These are phyloP conservation scores for Pollenia labialis DNA, from an alignment of 2,888 invertebrate genomes.

Conservation along the genomic window DNA sequence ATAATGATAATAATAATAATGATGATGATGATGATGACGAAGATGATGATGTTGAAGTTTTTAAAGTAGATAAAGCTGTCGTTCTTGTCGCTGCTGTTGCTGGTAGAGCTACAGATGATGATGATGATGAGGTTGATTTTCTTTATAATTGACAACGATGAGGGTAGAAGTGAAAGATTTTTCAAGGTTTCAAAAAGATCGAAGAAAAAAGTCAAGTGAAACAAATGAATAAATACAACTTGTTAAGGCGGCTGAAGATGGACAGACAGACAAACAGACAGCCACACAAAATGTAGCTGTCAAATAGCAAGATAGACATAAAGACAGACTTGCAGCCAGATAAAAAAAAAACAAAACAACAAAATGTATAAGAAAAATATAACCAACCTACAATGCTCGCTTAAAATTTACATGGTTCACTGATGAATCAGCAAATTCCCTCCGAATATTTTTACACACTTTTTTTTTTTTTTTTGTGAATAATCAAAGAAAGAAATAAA, in stretches of 20 bases:
- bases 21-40: no score
- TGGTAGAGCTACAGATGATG: not conserved
- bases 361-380: not conserved
- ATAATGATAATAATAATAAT: not conserved
- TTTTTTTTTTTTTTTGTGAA: conserved; percentile 34
- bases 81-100: not conserved
- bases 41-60: conserved; percentile 29
- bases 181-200: conserved; percentile 45
- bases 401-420: conserved; percentile 57
- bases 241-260: conserved; percentile 33
- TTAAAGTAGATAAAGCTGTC: conserved; percentile 18
- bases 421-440: conserved; percentile 71
- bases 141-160: conserved; percentile 10
- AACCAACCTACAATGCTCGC: conserved; percentile 51
- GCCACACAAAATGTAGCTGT: conserved; percentile 24
- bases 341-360: not conserved
- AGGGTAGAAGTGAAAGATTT: conserved; percentile 41
- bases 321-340: conserved; percentile 7
- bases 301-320: conserved; percentile 35
- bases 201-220: conserved; percentile 9
- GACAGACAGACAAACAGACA: conserved; percentile 21
- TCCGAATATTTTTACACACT: conserved; percentile 39
- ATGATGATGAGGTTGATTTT: not conserved
- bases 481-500: conserved; percentile 24
- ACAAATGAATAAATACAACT: conserved; percentile 32